Evolutionary conservation across 2,113 vertebrate genomes (phyloP), one percentile per base, ranked within the genome.

Genomic region (Heterotis niloticus): DNA sequence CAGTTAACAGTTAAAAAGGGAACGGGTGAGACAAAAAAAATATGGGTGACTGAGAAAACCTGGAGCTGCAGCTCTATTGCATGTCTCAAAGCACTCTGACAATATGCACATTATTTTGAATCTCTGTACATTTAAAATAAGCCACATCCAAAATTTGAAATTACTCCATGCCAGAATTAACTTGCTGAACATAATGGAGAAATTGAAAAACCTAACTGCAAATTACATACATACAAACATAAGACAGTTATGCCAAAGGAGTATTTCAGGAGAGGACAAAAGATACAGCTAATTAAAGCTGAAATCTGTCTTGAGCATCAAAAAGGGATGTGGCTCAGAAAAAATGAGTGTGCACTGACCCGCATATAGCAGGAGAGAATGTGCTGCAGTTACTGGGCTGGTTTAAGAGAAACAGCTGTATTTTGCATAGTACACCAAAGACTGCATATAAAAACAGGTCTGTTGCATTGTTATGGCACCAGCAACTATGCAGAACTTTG

Each of bases 311-410:
- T 17, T 78, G 52, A 69, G 23, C 20, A n/a, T 26, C 34, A 54
- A 29, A 23, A 67, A 44, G 51, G 44, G 34, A 77, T 23, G 75
- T 64, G 54, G 51, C 54, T 54, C 10, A 51, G 44, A 16, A 68
- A 51, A 17, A 56, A 44, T 11, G 16, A 14, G 11, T 12, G 10
- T 28, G 10, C 65, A 57, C 57, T 56, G 17, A 5, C 70, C 20
- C 26, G 12, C 12, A 20, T 18, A 28, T 64, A 23, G 20, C 34
- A 44, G 24, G 65, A 34, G 4, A 12, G 67, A 62, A 62, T 20
- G 7, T 70, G 52, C 65, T 24, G 52, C 76, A 57, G n/a, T 68
- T n/a, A n/a, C n/a, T n/a, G 23, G 66, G 26, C 54, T 78, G 18
- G 17, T 66, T 24, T 29, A n/a, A 26, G 5, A 57, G 54, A n/a